Base-by-base conservation (phyloP, 2,113 vertebrate genomes). In the Cichladusa arquata region DNA sequence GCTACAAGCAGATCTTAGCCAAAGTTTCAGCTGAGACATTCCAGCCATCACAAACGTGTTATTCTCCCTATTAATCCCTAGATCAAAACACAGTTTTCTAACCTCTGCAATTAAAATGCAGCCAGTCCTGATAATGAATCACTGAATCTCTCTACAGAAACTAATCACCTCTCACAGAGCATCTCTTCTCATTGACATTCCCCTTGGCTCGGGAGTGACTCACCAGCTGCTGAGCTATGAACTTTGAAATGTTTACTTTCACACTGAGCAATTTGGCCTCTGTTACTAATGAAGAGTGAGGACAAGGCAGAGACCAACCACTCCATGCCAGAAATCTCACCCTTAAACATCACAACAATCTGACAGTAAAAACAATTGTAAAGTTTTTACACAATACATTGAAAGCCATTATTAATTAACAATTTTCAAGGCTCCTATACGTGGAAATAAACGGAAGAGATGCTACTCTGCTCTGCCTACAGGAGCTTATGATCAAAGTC, bases 201-300 rank as follows among this genome's bases (percentile, higher is more conserved):
- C 80, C 81, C 50, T 93, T 91, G 95, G 66, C 78, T 92, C 24
- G 0, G 42, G 87, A 88, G 73, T 95, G 95, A 97, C 84, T 97
- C 93, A 94, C 84, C 84, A 92, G 89, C 91, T 95, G 66, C 90
- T 85, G 78, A 95, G 87, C 91, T 91, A 72, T 91, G 95, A 95
- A 94, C 91, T 86, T 93, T 79, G 84, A 95, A 90, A 91, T 88
- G 84, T 96, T 97, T 95, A 50, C 62, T 88, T 91, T 88, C 85
- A 73, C 70, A 69, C 48, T 29, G 42, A 62, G 61, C 40, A 34
- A 29, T 88, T 73, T 72, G 50, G 84, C 45, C 65, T 73, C 58
- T 70, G 12, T 23, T 72, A 14, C 38, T 54, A 91, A 87, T 11
- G 42, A 90, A 62, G 47, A 90, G 40, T 33, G 33, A 95, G 62